Percentiles rank a stretch among this genome's conserved stretches.
phyloP scores from a whole-genome alignment of 2,113 vertebrate species.

The Rissa tridactyla region DNA sequence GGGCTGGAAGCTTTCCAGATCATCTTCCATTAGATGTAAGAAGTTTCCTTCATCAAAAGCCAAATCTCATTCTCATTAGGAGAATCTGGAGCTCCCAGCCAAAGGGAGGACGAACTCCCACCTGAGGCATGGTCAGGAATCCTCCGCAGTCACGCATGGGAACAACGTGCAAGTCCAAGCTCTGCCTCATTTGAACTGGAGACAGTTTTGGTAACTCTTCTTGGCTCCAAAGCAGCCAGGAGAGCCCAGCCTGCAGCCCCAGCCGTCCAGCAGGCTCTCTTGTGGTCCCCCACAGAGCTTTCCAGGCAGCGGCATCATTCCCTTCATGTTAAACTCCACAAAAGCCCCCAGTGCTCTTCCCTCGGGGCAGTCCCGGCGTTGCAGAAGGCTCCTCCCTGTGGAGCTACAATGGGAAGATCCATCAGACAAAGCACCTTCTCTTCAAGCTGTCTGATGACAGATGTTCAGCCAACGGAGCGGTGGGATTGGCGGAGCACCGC shows the following conservation, averaged over 20 bases:
- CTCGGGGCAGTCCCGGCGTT: not conserved
- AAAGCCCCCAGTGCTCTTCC: not conserved
- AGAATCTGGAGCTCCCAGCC: not conserved
- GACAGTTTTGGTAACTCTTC: not conserved
- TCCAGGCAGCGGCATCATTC: not conserved
- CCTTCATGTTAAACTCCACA: not conserved
- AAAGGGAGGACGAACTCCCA: not conserved
- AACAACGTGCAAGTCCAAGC: not conserved
- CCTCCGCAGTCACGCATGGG: not conserved
- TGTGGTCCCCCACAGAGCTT: fast-evolving
- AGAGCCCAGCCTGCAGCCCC: not conserved
- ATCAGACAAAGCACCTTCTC: conserved; percentile 58
- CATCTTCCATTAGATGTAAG: not conserved
- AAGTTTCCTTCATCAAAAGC: not conserved
- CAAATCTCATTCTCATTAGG: not conserved
- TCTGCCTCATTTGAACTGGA: not conserved
- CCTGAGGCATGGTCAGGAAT: not conserved
- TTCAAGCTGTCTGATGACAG: conserved; percentile 59
- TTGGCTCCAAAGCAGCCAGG: not conserved
- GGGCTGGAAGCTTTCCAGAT: not conserved
- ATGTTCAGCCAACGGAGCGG: conserved; percentile 19
- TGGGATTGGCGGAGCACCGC: conserved; percentile 51
- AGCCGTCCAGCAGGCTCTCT: not conserved
- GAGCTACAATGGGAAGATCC: conserved; percentile 33
- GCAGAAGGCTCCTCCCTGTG: conserved; percentile 16